These are phyloP conservation scores for Hemiscyllium ocellatum DNA, from an alignment of 2,113 vertebrate species.

Conservation along the genomic window DNA sequence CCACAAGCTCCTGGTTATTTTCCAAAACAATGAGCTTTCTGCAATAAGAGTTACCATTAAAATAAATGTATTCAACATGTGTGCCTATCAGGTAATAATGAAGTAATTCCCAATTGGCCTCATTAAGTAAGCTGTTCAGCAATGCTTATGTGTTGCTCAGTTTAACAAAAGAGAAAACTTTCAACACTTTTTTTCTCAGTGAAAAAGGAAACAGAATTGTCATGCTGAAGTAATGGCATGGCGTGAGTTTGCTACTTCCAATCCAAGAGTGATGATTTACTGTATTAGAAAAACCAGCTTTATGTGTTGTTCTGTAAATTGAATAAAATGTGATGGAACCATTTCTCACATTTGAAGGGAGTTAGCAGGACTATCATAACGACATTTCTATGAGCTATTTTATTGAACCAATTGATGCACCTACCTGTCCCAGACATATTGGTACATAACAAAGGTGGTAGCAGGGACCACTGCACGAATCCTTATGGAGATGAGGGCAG, in stretches of 20 bases:
- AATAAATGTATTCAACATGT: background rate
- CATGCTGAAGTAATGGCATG: background rate
- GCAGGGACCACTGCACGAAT: too few species aligned
- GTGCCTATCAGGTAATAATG: background rate
- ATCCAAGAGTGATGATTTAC: background rate
- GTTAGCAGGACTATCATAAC: background rate
- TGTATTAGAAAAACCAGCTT: background rate
- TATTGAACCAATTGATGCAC: background rate
- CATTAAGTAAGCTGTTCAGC: background rate
- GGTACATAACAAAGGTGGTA: too few species aligned
- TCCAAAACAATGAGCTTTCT: background rate
- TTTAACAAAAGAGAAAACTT: background rate
- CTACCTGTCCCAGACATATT: too few species aligned
- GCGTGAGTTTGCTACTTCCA: background rate
- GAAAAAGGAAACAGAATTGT: background rate
- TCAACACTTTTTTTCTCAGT: background rate
- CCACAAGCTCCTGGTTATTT: background rate
- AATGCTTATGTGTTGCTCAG: background rate
- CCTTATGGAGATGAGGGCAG: too few species aligned
- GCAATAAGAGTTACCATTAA: background rate
- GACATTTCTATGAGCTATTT: background rate
- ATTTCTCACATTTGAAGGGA: background rate
- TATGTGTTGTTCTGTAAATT: background rate
- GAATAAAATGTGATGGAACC: background rate
- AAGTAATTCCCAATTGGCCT: background rate